phyloP scores from a whole-genome alignment of 2,888 invertebrate species.

The Mimas tiliae region DNA sequence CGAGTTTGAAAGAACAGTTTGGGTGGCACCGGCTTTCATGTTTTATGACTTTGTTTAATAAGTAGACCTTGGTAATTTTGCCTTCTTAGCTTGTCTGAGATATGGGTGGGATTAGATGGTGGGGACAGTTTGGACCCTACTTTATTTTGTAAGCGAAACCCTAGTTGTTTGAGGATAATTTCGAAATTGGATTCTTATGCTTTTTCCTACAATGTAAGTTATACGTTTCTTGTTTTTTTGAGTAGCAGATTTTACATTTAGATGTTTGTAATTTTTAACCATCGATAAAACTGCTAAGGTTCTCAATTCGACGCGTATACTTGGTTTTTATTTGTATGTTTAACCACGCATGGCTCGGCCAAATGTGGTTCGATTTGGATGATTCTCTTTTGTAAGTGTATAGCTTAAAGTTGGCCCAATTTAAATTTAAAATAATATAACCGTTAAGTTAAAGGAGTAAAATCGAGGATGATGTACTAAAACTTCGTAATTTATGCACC shows the following conservation, averaged over 20 bases:
- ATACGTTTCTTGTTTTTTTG: not conserved
- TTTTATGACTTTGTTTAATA: slow-evolving; percentile 20
- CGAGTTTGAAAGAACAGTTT: slow-evolving; percentile 21
- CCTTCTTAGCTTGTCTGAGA: slow-evolving; percentile 1
- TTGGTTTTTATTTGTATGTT: no score
- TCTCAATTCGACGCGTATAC: no score
- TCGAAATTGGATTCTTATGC: not conserved
- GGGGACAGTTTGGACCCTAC: not conserved
- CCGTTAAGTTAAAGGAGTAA: no score
- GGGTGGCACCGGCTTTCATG: not conserved
- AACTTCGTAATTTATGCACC: no score
- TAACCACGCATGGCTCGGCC: no score
- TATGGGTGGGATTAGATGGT: slow-evolving; percentile 4
- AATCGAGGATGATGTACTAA: no score
- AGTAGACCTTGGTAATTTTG: slow-evolving; percentile 14
- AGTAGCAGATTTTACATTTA: not conserved
- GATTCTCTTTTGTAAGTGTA: no score
- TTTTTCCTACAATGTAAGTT: not conserved
- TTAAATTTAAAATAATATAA: no score
- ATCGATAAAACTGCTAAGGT: no score
- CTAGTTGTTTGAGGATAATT: not conserved
- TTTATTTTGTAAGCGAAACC: not conserved
- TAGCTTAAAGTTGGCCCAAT: no score
- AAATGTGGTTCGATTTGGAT: no score
- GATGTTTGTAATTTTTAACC: no score